These are phyloP conservation scores for Calidris pygmaea DNA, from an alignment of 2,113 vertebrate genomes.

Conservation along the genomic window DNA sequence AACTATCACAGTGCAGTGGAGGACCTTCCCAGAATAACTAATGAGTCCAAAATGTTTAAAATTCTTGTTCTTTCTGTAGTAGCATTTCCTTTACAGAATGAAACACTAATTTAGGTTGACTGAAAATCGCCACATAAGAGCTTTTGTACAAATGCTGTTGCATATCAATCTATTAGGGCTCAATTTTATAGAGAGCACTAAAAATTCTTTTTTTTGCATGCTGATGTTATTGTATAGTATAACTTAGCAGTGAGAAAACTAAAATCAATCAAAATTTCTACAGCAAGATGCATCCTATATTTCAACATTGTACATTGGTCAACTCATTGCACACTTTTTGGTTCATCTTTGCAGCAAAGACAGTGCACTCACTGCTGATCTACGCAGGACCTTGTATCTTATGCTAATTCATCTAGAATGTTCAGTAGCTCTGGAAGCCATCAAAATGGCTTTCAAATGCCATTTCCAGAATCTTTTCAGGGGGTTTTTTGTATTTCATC, in stretches of 20 bases:
- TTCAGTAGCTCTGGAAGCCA: neutral
- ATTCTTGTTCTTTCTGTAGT: neutral
- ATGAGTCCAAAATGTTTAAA: neutral
- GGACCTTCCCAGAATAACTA: neutral
- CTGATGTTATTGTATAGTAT: neutral
- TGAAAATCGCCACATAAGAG: neutral
- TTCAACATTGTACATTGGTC: neutral
- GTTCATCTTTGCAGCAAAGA: neutral
- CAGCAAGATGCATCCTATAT: neutral
- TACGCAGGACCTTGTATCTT: neutral
- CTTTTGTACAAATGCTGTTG: neutral
- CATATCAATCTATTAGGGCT: neutral
- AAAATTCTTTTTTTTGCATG: neutral
- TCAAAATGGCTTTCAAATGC: neutral
- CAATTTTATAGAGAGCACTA: neutral
- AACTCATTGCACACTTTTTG: neutral
- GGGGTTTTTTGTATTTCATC: neutral
- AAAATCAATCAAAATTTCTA: neutral
- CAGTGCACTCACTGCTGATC: neutral
- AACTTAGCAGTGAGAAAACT: neutral
- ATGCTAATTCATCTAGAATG: neutral
- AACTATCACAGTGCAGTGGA: neutral
- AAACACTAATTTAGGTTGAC: neutral
- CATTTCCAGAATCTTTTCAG: neutral
- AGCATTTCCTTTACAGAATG: neutral